These are phyloP conservation scores for Ameiurus melas DNA, from an alignment of 2,113 vertebrate genomes.

Conservation along the genomic window DNA sequence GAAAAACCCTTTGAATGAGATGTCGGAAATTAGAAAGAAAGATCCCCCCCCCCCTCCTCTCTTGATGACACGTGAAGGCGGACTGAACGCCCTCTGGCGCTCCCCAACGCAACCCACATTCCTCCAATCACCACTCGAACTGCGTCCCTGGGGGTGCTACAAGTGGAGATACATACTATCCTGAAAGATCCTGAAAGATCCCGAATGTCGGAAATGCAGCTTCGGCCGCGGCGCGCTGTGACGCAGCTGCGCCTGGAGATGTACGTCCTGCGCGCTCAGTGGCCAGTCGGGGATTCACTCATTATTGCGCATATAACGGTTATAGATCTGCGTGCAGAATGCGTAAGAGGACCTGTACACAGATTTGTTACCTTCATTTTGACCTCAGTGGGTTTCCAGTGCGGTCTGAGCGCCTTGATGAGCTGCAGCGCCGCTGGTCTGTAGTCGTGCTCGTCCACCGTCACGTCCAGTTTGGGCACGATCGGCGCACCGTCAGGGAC, in stretches of 20 bases:
- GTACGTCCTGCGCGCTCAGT: background rate
- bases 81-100: background rate
- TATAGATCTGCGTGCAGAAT: background rate
- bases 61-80: background rate
- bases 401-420: constrained; percentile 72
- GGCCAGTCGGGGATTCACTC: background rate
- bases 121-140: background rate
- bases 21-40: background rate
- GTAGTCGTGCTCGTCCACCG: constrained; percentile 74
- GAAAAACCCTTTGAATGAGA: background rate
- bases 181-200: background rate
- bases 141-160: background rate
- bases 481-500: constrained; percentile 73
- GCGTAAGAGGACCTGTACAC: background rate
- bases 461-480: constrained; percentile 76
- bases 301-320: background rate
- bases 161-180: background rate
- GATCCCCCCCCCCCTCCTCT: no score
- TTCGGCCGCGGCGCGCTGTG: background rate
- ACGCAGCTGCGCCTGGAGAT: background rate
- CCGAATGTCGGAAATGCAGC: background rate
- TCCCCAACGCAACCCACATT: background rate
- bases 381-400: constrained; percentile 76
- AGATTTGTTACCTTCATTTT: constrained; percentile 72
- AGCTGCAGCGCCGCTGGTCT: constrained; percentile 70